Evolutionary conservation across 1,140 invertebrate species (phyloP).

Genomic region (Spodoptera litura): DNA sequence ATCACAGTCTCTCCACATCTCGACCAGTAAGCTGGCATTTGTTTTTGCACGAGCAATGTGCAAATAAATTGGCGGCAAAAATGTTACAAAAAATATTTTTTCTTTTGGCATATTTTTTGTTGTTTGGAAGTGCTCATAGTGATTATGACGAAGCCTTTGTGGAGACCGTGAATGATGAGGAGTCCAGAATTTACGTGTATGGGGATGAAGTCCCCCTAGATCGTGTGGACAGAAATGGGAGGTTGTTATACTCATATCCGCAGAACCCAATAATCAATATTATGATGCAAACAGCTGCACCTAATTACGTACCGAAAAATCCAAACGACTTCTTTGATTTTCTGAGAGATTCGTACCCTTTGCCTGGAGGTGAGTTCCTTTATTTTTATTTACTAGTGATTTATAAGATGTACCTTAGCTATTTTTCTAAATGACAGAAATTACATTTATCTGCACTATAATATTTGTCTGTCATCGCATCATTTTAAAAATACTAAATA

Average conservation of each 20-base stretch:
- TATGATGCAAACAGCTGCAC: slow-evolving; percentile 53
- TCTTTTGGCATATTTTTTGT: not conserved
- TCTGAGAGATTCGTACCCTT: slow-evolving; percentile 68
- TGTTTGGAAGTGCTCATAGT: not conserved
- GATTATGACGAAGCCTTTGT: slow-evolving; percentile 16
- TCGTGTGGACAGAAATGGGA: slow-evolving; percentile 39
- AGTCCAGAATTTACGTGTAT: not conserved
- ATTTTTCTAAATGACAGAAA: no score
- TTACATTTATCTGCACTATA: no score
- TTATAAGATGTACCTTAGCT: no score
- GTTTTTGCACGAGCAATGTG: not conserved
- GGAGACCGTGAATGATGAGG: slow-evolving; percentile 18
- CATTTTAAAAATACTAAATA: not conserved
- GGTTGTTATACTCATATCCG: slow-evolving; percentile 50
- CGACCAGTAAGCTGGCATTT: not conserved
- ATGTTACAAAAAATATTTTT: slow-evolving; percentile 16
- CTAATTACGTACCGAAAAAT: slow-evolving; percentile 45
- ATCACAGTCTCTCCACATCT: not conserved
- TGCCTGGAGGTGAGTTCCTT: slow-evolving; percentile 70
- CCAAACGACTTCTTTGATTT: slow-evolving; percentile 64
- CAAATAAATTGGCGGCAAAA: not conserved
- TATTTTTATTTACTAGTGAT: not conserved
- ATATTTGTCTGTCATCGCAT: not conserved
- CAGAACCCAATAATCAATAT: slow-evolving; percentile 59
- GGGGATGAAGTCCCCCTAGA: not conserved